phyloP scores from a whole-genome alignment of 2,113 vertebrate species.

The Phalacrocorax carbo region DNA sequence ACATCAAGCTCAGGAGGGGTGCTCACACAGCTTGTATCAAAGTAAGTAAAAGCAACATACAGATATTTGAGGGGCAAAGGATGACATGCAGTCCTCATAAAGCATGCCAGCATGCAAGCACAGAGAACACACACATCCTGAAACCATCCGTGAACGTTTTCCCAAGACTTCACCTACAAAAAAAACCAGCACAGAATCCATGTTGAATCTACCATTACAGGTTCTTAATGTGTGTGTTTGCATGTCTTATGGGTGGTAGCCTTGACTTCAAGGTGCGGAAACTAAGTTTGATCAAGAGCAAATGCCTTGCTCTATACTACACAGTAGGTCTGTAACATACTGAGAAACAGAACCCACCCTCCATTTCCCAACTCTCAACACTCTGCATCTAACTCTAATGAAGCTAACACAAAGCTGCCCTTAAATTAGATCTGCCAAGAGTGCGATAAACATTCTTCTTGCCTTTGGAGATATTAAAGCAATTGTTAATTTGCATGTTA shows the following conservation, averaged over 20 bases:
- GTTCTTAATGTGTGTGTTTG: neutral
- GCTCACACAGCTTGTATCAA: neutral
- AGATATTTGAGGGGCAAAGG: neutral
- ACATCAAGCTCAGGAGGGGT: neutral
- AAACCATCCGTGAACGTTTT: neutral
- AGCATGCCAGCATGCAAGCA: neutral
- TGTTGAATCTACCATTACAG: neutral
- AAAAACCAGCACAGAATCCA: neutral
- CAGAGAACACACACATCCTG: neutral
- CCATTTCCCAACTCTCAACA: neutral
- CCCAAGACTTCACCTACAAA: neutral
- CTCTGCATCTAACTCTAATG: neutral
- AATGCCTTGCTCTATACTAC: neutral
- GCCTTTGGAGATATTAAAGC: neutral
- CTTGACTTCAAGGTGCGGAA: neutral
- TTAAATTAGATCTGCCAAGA: neutral
- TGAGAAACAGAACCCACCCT: neutral
- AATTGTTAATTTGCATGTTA: neutral
- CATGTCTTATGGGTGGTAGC: neutral
- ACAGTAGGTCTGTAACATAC: neutral
- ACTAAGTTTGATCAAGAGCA: neutral
- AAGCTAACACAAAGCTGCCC: neutral
- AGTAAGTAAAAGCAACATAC: neutral
- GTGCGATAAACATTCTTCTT: neutral
- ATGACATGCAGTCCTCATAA: neutral